Evolutionary conservation across 2,797 vertebrate species (phyloP), one percentile per base, ranked within the genome.

Genomic region (Tragelaphus eurycerus): DNA sequence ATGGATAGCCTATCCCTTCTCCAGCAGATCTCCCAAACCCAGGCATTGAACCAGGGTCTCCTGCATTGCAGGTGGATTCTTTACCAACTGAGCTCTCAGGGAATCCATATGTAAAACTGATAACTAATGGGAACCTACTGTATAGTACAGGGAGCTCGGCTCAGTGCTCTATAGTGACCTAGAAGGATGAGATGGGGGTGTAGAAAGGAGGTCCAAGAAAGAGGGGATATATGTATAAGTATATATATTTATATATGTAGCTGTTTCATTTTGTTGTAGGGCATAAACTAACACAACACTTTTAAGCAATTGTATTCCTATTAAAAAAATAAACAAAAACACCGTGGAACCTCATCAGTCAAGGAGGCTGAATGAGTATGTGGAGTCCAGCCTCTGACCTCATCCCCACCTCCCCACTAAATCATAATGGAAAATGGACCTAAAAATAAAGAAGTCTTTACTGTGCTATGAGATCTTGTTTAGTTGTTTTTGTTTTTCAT

Each of bases 311-410:
- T 43, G 43, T 74, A 74, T 13, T 6, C 21, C 64, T 67, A 21
- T 67, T 34, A 23, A 71, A 71, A 64, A 38, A 71, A 71, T 23
- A 74, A 67, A 34, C 17, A 67, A 25, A 74, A 48, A 29, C 16
- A 12, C 11, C 10, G 7, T 46, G 19, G 8, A 27, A 10, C 15
- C 7, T 74, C n/a, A 9, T 9, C 6, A 54, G 17, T 21, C 16
- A n/a, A 48, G 3, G 59, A 55, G 27, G 31, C 23, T 11, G 8
- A 52, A 5, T 27, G 59, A 29, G 6, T 46, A 8, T 9, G 19
- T 27, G 4, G 21, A n/a, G 4, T 16, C 8, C 25, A 64, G 23
- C 4, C 11, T 43, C 6, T 50, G 48, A 0, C 23, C 3, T 17
- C 27, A 7, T 3, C 4, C 6, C 12, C 3, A 57, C 4, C 15